Conservation (phyloP, 64 coral and sea anemone genomes). For the Platygyra sinensis region DNA sequence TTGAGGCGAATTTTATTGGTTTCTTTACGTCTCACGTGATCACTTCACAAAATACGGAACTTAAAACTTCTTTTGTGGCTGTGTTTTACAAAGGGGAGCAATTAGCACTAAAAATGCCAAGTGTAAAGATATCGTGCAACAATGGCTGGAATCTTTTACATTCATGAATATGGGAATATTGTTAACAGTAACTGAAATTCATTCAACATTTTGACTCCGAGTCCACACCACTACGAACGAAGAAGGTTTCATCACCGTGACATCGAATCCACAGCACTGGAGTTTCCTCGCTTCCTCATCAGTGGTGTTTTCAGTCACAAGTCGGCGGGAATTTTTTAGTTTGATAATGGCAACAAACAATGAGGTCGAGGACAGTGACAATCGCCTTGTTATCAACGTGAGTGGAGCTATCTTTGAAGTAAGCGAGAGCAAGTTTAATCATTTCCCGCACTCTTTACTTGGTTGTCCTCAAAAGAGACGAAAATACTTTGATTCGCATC, state of each 20-base stretch:
- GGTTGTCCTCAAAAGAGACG: constrained; percentile 72
- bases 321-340: background rate
- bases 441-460: constrained; percentile 77
- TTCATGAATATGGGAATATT: background rate
- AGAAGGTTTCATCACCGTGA: background rate
- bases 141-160: background rate
- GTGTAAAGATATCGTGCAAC: background rate
- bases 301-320: background rate
- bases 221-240: background rate
- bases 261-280: background rate
- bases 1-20: background rate
- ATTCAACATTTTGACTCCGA: background rate
- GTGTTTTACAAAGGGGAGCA: background rate
- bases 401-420: constrained; percentile 88
- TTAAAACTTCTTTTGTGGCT: background rate
- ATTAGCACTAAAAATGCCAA: constrained; percentile 19
- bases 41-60: too few species aligned
- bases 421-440: constrained; percentile 38
- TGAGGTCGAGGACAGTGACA: background rate
- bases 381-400: constrained; percentile 71
- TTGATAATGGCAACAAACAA: constrained; percentile 4
- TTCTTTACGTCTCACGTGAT: background rate
- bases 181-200: background rate
- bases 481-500: constrained; percentile 66
- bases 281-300: background rate